These are phyloP conservation scores for Limanda limanda DNA, from an alignment of 2,113 vertebrate species.

Conservation along the genomic window DNA sequence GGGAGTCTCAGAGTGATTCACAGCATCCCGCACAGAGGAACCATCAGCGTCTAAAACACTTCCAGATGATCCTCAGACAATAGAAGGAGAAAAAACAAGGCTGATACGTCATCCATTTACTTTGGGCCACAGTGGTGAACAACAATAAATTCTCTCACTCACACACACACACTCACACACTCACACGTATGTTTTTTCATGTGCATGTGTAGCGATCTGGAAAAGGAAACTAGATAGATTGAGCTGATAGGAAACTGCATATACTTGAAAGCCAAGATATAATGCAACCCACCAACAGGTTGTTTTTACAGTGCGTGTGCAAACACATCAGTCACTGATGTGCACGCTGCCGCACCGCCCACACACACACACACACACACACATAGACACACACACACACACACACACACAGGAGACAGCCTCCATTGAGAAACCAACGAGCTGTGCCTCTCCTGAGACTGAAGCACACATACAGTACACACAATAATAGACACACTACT, in stretches of 20 bases:
- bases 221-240: conserved; percentile 77
- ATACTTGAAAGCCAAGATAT: conserved; percentile 71
- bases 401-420: conserved; percentile 71
- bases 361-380: conserved; percentile 26
- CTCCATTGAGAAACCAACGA: conserved; percentile 81
- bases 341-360: background rate
- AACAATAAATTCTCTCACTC: conserved; percentile 66
- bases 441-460: conserved; percentile 76
- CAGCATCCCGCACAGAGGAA: conserved; percentile 54
- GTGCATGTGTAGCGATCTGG: conserved; percentile 68
- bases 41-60: conserved; percentile 73
- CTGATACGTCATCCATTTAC: conserved; percentile 76
- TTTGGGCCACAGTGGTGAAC: conserved; percentile 70
- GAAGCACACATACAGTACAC: background rate
- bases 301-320: conserved; percentile 61
- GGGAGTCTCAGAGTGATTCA: conserved; percentile 64
- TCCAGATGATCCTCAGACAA: conserved; percentile 82
- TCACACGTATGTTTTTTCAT: conserved; percentile 69
- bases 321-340: conserved; percentile 27
- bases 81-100: conserved; percentile 63
- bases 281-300: conserved; percentile 72
- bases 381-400: conserved; percentile 20
- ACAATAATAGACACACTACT: conserved; percentile 25
- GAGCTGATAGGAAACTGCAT: conserved; percentile 73
- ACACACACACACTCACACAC: conserved; percentile 32